These are phyloP conservation scores for Okapia johnstoni DNA, from an alignment of 2,113 vertebrate genomes.

Conservation along the genomic window DNA sequence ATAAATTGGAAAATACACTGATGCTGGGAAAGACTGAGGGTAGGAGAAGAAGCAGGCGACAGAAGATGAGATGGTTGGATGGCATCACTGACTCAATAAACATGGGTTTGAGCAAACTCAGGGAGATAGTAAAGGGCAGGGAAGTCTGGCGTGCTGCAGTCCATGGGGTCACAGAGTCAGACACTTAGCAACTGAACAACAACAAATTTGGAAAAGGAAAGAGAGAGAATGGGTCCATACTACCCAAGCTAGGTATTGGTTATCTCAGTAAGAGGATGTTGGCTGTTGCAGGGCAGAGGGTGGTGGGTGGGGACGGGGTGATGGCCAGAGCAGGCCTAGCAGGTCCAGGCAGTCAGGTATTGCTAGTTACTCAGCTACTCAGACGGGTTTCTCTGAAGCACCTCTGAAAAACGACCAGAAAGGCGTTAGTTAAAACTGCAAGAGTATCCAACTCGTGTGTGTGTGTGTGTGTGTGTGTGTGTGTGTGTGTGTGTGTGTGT, in stretches of 20 bases:
- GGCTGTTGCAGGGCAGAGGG: not conserved
- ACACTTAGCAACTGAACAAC: not conserved
- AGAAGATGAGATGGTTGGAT: not conserved
- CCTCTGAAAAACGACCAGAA: not conserved
- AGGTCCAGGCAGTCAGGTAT: not conserved
- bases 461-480: too few species aligned
- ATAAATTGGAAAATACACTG: not conserved
- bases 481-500: not conserved
- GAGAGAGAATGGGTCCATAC: not conserved
- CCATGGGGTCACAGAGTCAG: not conserved
- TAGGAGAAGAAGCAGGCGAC: not conserved
- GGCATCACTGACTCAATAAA: not conserved
- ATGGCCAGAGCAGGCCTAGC: not conserved
- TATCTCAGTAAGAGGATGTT: not conserved
- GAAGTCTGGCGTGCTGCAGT: not conserved
- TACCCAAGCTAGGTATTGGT: not conserved
- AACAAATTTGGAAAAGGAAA: not conserved
- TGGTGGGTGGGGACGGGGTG: fast-evolving
- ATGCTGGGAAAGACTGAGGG: not conserved
- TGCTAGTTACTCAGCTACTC: not conserved
- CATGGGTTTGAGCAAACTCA: not conserved
- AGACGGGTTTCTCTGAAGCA: not conserved
- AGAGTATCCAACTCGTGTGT: not conserved
- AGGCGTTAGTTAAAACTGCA: not conserved
- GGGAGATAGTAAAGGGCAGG: not conserved